Conservation (phyloP, 2,888 invertebrate species). For the Coecobrya sp. region DNA sequence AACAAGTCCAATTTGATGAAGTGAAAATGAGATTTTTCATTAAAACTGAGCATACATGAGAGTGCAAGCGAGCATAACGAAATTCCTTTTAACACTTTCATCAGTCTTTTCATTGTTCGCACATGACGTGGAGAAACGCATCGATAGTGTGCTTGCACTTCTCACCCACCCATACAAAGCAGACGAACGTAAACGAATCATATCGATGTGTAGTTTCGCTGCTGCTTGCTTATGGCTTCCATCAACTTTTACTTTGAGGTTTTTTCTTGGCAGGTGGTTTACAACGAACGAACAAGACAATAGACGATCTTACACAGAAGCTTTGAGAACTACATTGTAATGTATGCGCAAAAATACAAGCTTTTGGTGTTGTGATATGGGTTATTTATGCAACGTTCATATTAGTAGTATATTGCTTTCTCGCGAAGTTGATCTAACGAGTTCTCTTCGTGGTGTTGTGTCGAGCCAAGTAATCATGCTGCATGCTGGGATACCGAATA, state of each 20-base stretch:
- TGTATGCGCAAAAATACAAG: no score
- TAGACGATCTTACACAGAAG: neutral
- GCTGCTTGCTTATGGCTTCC: neutral
- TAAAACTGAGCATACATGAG: neutral
- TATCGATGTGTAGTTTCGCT: neutral
- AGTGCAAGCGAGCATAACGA: neutral
- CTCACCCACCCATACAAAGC: neutral
- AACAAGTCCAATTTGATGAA: neutral
- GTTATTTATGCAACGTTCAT: no score
- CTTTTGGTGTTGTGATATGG: no score
- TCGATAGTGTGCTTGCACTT: neutral
- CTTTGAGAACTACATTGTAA: no score
- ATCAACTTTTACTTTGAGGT: neutral
- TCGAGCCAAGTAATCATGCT: conserved; percentile 45
- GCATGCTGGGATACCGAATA: conserved; percentile 37
- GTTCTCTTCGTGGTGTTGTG: conserved; percentile 8
- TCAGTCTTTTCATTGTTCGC: no score
- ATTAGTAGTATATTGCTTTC: neutral
- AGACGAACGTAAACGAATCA: no score
- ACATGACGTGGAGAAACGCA: no score
- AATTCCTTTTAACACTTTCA: neutral
- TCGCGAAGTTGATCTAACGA: conserved; percentile 25
- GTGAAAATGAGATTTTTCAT: neutral
- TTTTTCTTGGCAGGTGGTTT: neutral
- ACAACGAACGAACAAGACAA: neutral